Base-by-base conservation (phyloP, 2,888 invertebrate genomes). In the Pocota personata region DNA sequence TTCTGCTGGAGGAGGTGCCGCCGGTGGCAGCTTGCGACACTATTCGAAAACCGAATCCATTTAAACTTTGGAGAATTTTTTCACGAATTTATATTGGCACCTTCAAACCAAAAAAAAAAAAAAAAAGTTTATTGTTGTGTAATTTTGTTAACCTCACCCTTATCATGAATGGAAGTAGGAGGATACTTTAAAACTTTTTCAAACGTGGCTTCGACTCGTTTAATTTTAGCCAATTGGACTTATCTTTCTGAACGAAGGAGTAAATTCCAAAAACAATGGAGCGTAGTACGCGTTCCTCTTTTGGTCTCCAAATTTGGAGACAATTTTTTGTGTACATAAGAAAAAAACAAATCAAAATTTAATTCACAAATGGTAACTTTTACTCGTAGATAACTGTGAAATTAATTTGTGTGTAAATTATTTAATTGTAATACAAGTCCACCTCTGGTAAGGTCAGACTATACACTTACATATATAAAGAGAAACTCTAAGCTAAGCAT, bases 31-130 rank as follows among this genome's bases (percentile, higher is more conserved):
- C 52, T 62, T 88, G 10, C 79, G 92, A 48, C 90, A 91, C 84
- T 92, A 91, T 88, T 90, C 91, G 48, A 93, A 93, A 90, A 91
- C 92, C 40, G 92, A 92, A 89, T 92, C 92, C 55, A 91, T 92
- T 89, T 93, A 92, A 92, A 89, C 30, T 24, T 50, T 14, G 37
- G 77, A 62, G 66, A 86, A 57, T 69, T 50, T 77, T 82, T 64
- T 87, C 8, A 57, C 77, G 76, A 76, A 72, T 58, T 76, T 67
- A 66, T 30, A 46, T 71, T 69, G 76, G 73, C 52, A 60, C 40
- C 12, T 60, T 75, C 16, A 60, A 55, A 71, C 64, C 48, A 62
- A 62, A 64, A 46, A 40, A 4, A 40, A 67, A 62, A 62, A 64
- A 46, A 40, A 4, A 40, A 67, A 30, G 7, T 62, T 55, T 40